phyloP scores from a whole-genome alignment of 2,888 invertebrate species.

The Lasioglossum zephyrum region DNA sequence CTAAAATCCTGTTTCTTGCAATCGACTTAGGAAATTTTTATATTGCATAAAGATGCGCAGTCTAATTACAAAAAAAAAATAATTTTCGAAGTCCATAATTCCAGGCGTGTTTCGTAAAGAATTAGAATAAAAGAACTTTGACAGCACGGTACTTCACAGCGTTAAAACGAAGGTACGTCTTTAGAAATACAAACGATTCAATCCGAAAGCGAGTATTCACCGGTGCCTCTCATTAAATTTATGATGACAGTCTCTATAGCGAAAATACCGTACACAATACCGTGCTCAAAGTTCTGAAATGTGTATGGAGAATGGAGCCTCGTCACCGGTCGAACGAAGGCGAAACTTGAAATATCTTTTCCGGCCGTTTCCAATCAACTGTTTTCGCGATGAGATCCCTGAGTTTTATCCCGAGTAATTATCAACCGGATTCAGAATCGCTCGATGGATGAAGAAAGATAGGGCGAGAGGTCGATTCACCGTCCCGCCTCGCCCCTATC shows the following conservation, averaged over 20 bases:
- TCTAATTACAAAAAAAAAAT: not conserved
- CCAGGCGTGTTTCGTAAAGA: not conserved
- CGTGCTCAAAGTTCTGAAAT: not conserved
- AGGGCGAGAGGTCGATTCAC: not conserved
- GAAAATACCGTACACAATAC: conserved; percentile 9
- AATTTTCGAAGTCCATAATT: not conserved
- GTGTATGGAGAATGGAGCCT: not conserved
- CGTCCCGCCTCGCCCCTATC: conserved; percentile 2
- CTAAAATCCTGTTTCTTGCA: no score
- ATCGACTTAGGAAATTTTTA: no score
- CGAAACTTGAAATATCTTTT: conserved; percentile 14
- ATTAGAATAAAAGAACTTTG: not conserved
- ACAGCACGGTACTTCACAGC: not conserved
- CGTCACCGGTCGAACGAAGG: not conserved
- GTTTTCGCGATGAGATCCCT: conserved; percentile 2
- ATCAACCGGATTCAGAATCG: conserved; percentile 41
- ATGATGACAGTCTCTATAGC: not conserved
- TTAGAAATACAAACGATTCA: not conserved
- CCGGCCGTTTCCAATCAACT: conserved; percentile 26
- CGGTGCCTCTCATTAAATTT: not conserved
- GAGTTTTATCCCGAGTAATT: conserved; percentile 50
- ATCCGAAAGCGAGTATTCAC: not conserved
- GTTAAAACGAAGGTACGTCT: not conserved
- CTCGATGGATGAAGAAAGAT: conserved; percentile 14
- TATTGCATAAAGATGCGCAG: not conserved